A percentile compares a stretch with the other conserved stretches of the same genome.
Evolutionary conservation across 2,797 vertebrate genomes (phyloP).

Genomic region (Typhlichthys subterraneus): DNA sequence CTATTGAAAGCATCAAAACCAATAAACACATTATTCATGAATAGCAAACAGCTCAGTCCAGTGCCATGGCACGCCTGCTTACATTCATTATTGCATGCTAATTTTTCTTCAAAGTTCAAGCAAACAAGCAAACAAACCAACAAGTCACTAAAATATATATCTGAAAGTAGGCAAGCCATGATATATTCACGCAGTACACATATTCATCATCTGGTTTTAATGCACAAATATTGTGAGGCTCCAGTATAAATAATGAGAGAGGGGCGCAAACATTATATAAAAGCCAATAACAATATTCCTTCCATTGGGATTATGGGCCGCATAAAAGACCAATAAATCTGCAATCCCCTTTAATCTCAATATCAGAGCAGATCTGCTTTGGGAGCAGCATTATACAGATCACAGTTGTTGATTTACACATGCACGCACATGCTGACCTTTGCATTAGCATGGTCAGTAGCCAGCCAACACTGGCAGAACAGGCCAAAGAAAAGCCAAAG

Average conservation of each 20-base stretch:
- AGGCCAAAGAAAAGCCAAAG: no score
- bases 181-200: no score
- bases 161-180: no score
- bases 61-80: neutral
- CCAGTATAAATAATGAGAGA: conserved; percentile 18
- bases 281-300: conserved; percentile 67
- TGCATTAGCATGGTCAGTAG: neutral
- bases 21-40: neutral
- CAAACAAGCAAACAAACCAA: no score
- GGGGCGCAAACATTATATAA: conserved; percentile 32
- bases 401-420: conserved; percentile 47
- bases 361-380: conserved; percentile 72
- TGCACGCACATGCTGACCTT: neutral
- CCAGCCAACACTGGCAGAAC: no score
- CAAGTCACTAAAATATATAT: no score
- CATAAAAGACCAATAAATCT: conserved; percentile 67
- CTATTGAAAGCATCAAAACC: no score
- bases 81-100: neutral
- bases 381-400: conserved; percentile 67
- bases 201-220: conserved; percentile 12
- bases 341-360: conserved; percentile 65
- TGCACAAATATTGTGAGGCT: conserved; percentile 3
- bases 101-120: neutral
- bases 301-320: conserved; percentile 60
- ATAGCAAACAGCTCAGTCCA: neutral